phyloP scores from a whole-genome alignment of 2,888 invertebrate species.

The Drosophila setosimentum region DNA sequence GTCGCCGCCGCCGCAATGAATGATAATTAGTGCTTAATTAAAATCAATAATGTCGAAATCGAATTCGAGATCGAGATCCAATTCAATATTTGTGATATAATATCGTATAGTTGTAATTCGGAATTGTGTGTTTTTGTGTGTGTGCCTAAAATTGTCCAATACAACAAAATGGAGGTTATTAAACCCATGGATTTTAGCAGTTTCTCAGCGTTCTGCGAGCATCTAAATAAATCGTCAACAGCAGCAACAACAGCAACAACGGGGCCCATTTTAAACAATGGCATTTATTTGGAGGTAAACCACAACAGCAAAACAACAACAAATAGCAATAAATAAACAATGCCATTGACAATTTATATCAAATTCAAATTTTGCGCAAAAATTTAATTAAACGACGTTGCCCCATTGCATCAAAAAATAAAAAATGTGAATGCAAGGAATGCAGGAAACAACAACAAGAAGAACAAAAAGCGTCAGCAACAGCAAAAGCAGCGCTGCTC shows the following conservation, averaged over 20 bases:
- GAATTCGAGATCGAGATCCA: slow-evolving; percentile 49
- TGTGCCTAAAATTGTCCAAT: slow-evolving; percentile 38
- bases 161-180: slow-evolving; percentile 83
- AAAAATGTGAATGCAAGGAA: slow-evolving; percentile 60
- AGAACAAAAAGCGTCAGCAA: slow-evolving; percentile 33
- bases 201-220: slow-evolving; percentile 83
- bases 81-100: slow-evolving; percentile 58
- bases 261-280: slow-evolving; percentile 71
- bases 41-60: slow-evolving; percentile 77
- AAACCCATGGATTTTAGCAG: slow-evolving; percentile 84
- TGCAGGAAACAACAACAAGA: slow-evolving; percentile 47
- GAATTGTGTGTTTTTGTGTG: slow-evolving; percentile 27
- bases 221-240: slow-evolving; percentile 82
- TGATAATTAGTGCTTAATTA: slow-evolving; percentile 79
- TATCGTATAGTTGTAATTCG: slow-evolving; percentile 31
- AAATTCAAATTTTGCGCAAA: slow-evolving; percentile 37
- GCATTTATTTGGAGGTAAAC: slow-evolving; percentile 81
- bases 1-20: slow-evolving; percentile 58
- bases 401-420: slow-evolving; percentile 18
- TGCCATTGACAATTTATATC: slow-evolving; percentile 61
- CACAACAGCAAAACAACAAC: slow-evolving; percentile 28
- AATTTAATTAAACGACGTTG: slow-evolving; percentile 54
- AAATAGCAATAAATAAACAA: slow-evolving; percentile 13
- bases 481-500: slow-evolving; percentile 3
- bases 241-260: slow-evolving; percentile 54